phyloP scores from a whole-genome alignment of 2,888 invertebrate species.

The Hypselothyrea guttata region DNA sequence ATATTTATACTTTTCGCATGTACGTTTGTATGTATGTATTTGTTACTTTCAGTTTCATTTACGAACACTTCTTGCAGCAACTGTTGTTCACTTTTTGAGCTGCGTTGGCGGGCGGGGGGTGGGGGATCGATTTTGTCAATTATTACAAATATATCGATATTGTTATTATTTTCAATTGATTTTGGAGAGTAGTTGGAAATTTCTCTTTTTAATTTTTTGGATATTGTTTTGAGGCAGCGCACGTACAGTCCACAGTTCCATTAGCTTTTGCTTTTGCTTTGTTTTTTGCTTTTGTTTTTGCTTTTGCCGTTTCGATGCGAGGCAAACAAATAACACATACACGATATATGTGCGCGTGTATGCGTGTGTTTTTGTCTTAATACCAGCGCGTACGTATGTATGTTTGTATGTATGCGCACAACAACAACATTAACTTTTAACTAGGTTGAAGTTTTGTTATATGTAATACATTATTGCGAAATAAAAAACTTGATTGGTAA shows the following conservation, averaged over 20 bases:
- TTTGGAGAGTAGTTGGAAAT: conserved; percentile 37
- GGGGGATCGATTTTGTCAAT: conserved; percentile 20
- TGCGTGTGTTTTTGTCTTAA: conserved; percentile 27
- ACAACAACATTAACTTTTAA: conserved; percentile 71
- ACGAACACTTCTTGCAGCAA: conserved; percentile 27
- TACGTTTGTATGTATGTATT: conserved; percentile 19
- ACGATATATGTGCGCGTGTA: conserved; percentile 31
- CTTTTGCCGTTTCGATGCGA: conserved; percentile 59
- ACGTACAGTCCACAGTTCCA: conserved; percentile 64
- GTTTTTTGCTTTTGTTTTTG: conserved; percentile 61
- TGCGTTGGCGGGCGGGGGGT: no score
- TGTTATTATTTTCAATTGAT: conserved; percentile 22
- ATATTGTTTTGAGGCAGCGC: conserved; percentile 54
- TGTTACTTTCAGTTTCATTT: conserved; percentile 11
- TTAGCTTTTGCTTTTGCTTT: conserved; percentile 62
- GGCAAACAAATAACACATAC: conserved; percentile 52
- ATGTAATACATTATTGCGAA: conserved; percentile 75
- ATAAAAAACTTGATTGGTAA: conserved; percentile 78
- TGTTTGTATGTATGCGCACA: conserved; percentile 49
- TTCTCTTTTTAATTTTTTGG: conserved; percentile 39
- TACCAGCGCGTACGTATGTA: conserved; percentile 43
- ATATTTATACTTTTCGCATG: conserved; percentile 12
- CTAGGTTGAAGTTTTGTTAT: conserved; percentile 76
- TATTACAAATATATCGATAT: no score
- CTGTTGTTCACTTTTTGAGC: background rate